phyloP scores from a whole-genome alignment of 92 coral and sea anemone species.

The Zoanthus sansibaricus region DNA sequence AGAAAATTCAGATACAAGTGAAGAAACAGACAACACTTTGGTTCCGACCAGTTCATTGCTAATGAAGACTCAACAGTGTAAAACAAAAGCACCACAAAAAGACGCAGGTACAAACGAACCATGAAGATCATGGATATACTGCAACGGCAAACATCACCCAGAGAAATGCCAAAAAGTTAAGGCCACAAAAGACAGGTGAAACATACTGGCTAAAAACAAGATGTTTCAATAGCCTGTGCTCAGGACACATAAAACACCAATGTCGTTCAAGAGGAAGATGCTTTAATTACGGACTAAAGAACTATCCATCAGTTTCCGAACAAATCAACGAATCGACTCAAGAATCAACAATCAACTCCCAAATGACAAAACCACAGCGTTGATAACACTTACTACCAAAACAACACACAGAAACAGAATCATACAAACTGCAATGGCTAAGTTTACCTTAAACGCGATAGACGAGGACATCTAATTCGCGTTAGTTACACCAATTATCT shows the following conservation, averaged over 20 bases:
- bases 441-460: constrained; percentile 46
- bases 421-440: neutral
- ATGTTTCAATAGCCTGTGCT: neutral
- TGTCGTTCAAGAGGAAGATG: too few species aligned
- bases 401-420: too few species aligned
- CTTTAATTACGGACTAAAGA: too few species aligned
- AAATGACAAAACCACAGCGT: too few species aligned
- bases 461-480: constrained; percentile 48
- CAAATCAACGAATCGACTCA: too few species aligned
- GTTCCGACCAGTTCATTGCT: neutral
- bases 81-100: constrained; percentile 2
- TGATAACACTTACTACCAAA: too few species aligned
- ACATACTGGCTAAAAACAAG: neutral
- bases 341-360: too few species aligned
- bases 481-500: constrained; percentile 65
- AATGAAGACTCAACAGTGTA: neutral
- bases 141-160: neutral
- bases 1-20: too few species aligned
- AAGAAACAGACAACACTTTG: neutral
- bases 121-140: neutral
- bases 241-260: neutral
- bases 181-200: neutral
- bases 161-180: neutral
- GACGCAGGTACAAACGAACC: neutral
- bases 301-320: too few species aligned